Evolutionary conservation across 2,888 invertebrate species (phyloP), one percentile per base, ranked within the genome.

Genomic region (Epinotia bilunana): DNA sequence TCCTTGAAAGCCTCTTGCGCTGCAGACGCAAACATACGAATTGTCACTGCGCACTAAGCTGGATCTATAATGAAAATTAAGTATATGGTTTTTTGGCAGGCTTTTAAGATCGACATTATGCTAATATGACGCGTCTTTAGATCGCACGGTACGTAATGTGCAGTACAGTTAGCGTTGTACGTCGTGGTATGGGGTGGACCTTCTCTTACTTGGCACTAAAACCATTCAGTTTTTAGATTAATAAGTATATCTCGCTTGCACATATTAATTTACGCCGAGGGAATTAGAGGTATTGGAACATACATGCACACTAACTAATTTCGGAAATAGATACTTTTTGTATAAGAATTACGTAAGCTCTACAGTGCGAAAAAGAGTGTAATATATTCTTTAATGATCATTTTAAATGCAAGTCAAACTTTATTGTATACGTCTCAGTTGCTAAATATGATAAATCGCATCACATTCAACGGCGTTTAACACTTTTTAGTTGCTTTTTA

Each of bases 381-480:
- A 16, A 53, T 16, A 4, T 5, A 13, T 49, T 39, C 0, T 39
- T 39, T 7, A 39, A 39, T 9, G 39, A 2, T 39, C 1, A 39
- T 33, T 7, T 28, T 28, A 28, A 28, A 28, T 28, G 23, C 23
- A 13, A 53, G 16, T 53, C 53, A 0, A 53, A 53, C 53, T 39
- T 39, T 39, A 39, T 7, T 39, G 7, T 28, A 28, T 28, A 28
- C 23, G 53, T 49, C 49, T 49, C 49, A 20, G 12, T 57, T 57
- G 20, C 11, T 20, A 57, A 53, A 13, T 53, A 53, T n/a, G n/a
- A 53, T 53, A n/a, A 53, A 53, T n/a, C 49, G 13, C 6, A 53
- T n/a, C 16, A n/a, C 6, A 53, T 87, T 89, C 86, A 78, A 80
- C 83, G 84, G 2, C 53, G 74, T 61, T 71, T 28, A 74, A 60